phyloP scores from a whole-genome alignment of 2,113 vertebrate genomes.

The Tachysurus vachellii region DNA sequence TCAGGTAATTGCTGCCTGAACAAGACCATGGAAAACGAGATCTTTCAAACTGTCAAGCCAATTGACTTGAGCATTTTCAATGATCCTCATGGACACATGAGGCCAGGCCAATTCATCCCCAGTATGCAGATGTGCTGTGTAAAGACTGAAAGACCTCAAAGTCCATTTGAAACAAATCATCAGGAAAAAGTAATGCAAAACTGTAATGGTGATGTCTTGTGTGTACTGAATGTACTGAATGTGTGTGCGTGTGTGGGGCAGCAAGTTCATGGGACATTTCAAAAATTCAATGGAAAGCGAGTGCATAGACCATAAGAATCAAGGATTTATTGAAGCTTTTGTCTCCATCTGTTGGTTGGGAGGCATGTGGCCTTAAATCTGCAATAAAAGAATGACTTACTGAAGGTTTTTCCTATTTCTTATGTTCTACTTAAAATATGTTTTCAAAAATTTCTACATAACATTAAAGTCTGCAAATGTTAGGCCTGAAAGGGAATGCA shows the following conservation, averaged over 20 bases:
- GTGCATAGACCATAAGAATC: constrained; percentile 15
- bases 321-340: constrained; percentile 52
- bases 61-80: constrained; percentile 49
- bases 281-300: constrained; percentile 17
- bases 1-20: constrained; percentile 64
- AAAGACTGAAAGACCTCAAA: constrained; percentile 63
- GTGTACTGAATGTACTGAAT: constrained; percentile 18
- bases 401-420: background rate
- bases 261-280: constrained; percentile 24
- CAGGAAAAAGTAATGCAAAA: constrained; percentile 49
- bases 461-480: background rate
- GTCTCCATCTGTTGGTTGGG: constrained; percentile 67
- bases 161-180: constrained; percentile 63
- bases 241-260: constrained; percentile 22
- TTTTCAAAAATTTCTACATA: background rate
- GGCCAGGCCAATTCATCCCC: constrained; percentile 53
- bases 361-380: background rate
- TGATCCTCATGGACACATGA: constrained; percentile 58
- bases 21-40: constrained; percentile 51
- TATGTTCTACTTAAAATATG: background rate
- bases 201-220: constrained; percentile 8
- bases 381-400: background rate
- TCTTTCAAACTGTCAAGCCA: constrained; percentile 35
- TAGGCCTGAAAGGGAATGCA: background rate
- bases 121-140: constrained; percentile 56